Evolutionary conservation across 2,113 vertebrate species (phyloP), one percentile per base, ranked within the genome.

Genomic region (Oostethus manadensis): DNA sequence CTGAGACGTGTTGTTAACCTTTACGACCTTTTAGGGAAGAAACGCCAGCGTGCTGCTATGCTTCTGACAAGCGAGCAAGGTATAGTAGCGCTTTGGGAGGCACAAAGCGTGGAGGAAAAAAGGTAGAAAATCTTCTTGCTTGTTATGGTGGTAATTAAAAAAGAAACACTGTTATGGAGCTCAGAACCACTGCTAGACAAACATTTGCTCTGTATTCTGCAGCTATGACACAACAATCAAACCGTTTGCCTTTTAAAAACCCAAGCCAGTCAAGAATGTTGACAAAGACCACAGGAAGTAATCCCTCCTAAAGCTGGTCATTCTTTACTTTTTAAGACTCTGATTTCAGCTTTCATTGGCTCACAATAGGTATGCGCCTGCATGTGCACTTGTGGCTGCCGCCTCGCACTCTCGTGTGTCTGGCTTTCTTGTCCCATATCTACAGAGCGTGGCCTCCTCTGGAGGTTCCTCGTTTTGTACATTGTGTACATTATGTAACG

Each of bases 1-100:
- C 73, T 58, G 59, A 74, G 78, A 78, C 60, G 49, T 68, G 54
- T 54, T 51, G 74, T 74, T 87, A 80, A 86, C 86, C 86, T 84
- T 76, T 47, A 50, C 50, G 57, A 76, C 86, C 76, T 84, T 73
- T 71, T 26, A 13, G 47, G 23, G 53, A 57, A 61, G 70, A 62
- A 74, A 68, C 54, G 70, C 69, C 68, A 58, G 68, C 68, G 38
- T 50, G 74, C 64, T 68, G 68, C 58, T 76, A 55, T 66, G 69
- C 64, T 74, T 78, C 75, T 73, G 40, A 48, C 56, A 65, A 62
- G 68, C 26, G 58, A 66, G 60, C 49, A 60, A 62, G 18, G 9
- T 58, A 17, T 17, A 23, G 33, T 56, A 33, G 8, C 16, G 51
- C n/a, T 40, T 33, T 14, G 51, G 6, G 51, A 40, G 26, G 15